Evolutionary conservation across 2,888 invertebrate genomes (phyloP), one percentile per base, ranked within the genome.

Genomic region (Catocala fraxini): DNA sequence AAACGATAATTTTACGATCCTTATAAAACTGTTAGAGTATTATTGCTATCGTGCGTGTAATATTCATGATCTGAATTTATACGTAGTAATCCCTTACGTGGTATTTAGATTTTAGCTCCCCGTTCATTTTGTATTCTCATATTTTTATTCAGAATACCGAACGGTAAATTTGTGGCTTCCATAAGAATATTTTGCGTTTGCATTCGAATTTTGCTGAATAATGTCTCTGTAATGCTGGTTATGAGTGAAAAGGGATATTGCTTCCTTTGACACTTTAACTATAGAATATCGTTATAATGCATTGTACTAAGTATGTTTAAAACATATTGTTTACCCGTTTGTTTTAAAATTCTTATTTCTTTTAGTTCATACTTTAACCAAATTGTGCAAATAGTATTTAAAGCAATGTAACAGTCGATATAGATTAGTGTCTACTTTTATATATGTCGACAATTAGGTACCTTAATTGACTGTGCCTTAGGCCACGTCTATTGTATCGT

Each of bases 1-100:
- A 66, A 75, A 61, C 72, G 75, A 75, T 75, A 72, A 77, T 75
- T 75, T 77, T 75, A 77, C 65, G 72, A 70, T 67, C 51, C 63
- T 63, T 63, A 69, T 72, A 70, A 75, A 67, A 69, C 66, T 68
- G 62, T 64, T 59, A 61, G 49, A 52, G 56, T 56, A 62, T 66
- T 77, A 75, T 75, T 77, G 65, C 69, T 58, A 68, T 63, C 68
- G 64, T 69, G 61, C 53, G 68, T 63, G 58, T 62, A 64, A 59
- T 69, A 75, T 68, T 55, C 39, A 56, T 54, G 45, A 51, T 56
- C 33, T 11, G 15, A 47, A 34, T 47, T 54, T 52, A 51, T 51
- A 55, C n/a, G 25, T 46, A 10, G 53, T 66, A 52, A 66, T 67
- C 47, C 53, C 33, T 66, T 51, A 47, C 51, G 47, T 51, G 48